Percentiles rank a stretch among this genome's conserved stretches.
Evolutionary conservation across 2,113 vertebrate species (phyloP).

Genomic region (Acrocephalus arundinaceus): DNA sequence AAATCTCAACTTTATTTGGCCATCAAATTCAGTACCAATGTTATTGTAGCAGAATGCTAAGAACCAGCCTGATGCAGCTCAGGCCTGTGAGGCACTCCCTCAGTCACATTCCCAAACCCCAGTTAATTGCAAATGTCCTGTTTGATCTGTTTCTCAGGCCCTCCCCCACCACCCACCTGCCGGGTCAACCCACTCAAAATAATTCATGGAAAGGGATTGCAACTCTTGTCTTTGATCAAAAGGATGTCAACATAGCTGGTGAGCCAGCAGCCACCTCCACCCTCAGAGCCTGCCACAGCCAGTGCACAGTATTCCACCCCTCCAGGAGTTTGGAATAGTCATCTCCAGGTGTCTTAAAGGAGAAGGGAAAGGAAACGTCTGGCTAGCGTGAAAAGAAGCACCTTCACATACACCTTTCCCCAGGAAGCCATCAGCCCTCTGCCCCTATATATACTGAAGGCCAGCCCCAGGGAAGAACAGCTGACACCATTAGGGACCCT

Average conservation of each 20-base stretch:
- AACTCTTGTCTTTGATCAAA: slow-evolving; percentile 14
- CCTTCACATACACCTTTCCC: background rate
- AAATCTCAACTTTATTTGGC: slow-evolving; percentile 92
- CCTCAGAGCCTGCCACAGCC: slow-evolving; percentile 15
- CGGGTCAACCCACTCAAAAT: background rate
- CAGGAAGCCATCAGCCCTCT: background rate
- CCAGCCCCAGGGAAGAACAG: background rate
- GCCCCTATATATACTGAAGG: background rate
- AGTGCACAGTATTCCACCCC: slow-evolving; percentile 17
- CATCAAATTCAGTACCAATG: slow-evolving; percentile 85
- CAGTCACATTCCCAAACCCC: slow-evolving; percentile 19
- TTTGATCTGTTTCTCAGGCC: slow-evolving; percentile 1
- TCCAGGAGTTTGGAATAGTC: background rate
- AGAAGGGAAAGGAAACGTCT: background rate
- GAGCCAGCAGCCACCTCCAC: background rate
- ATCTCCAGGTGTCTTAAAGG: background rate
- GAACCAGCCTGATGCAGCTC: slow-evolving; percentile 29
- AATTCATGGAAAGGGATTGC: background rate
- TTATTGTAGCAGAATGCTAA: slow-evolving; percentile 84
- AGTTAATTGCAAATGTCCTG: background rate
- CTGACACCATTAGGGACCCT: background rate
- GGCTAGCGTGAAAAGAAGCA: background rate
- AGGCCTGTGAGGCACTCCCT: slow-evolving; percentile 1
- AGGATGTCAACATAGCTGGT: background rate
- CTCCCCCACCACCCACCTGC: slow-evolving; percentile 3